phyloP scores from a whole-genome alignment of 2,888 invertebrate genomes.

The Acrobasis suavella region DNA sequence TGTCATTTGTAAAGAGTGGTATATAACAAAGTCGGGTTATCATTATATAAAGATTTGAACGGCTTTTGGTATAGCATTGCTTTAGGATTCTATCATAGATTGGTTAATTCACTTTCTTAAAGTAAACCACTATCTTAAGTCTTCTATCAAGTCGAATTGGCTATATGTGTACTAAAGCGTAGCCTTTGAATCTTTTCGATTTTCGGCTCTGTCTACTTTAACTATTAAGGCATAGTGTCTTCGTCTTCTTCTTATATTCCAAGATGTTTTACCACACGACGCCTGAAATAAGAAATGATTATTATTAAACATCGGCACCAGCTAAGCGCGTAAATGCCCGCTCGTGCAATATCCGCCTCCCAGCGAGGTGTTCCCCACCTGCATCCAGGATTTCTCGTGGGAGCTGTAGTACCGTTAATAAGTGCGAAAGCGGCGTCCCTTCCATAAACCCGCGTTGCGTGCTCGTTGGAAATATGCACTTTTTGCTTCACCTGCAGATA shows the following conservation, averaged over 20 bases:
- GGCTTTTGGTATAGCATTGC: no score
- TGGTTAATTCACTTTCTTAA: no score
- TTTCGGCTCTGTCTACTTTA: no score
- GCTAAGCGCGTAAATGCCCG: constrained; percentile 43
- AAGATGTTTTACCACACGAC: neutral
- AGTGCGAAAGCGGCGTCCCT: constrained; percentile 57
- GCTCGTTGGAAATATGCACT: constrained; percentile 42
- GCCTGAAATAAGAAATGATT: constrained; percentile 15
- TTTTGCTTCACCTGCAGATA: constrained; percentile 38
- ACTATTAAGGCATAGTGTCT: no score
- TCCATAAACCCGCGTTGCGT: constrained; percentile 30
- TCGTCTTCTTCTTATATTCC: neutral
- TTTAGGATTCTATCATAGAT: no score
- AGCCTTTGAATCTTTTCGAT: no score
- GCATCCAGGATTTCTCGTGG: constrained; percentile 69
- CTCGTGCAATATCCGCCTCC: constrained; percentile 57
- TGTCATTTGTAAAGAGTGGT: no score
- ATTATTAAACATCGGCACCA: constrained; percentile 37
- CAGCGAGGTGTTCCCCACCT: constrained; percentile 56
- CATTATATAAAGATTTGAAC: no score
- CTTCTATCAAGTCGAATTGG: no score
- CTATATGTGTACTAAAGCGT: no score
- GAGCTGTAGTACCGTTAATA: constrained; percentile 63
- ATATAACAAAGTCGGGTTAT: no score
- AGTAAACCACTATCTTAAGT: no score